Evolutionary conservation across 2,888 invertebrate genomes (phyloP).

Genomic region (Platycnemis pennipes): DNA sequence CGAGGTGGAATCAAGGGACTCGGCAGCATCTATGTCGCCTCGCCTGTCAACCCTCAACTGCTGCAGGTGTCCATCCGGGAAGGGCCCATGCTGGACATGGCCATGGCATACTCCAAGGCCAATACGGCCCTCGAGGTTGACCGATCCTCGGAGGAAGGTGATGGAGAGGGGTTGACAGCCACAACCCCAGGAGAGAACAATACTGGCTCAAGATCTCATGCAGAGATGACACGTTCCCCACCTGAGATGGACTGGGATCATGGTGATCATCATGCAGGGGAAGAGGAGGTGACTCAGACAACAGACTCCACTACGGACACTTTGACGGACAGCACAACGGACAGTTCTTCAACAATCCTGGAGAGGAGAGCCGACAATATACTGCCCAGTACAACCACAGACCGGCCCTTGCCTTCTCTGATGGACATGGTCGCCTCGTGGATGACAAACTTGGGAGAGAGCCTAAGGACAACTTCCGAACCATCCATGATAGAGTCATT

Average conservation of each 20-base stretch:
- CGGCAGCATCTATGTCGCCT: slow-evolving; percentile 49
- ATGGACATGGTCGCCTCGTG: not conserved
- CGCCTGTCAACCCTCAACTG: slow-evolving; percentile 51
- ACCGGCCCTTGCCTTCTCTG: not conserved
- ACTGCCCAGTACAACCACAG: not conserved
- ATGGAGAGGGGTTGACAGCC: not conserved
- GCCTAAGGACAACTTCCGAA: not conserved
- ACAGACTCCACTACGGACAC: not conserved
- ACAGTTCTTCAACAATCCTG: not conserved
- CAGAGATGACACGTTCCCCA: not conserved
- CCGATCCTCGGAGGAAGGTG: not conserved
- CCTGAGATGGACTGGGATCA: not conserved
- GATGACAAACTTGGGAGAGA: not conserved
- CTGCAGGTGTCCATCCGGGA: slow-evolving; percentile 42
- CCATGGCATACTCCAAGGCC: slow-evolving; percentile 40
- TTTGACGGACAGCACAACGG: not conserved
- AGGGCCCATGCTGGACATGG: slow-evolving; percentile 42
- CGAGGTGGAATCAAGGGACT: slow-evolving; percentile 49
- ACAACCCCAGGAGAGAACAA: not conserved
- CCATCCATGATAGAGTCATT: slow-evolving; percentile 31
- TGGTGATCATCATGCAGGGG: not conserved
- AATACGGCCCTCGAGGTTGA: not conserved
- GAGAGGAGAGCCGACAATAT: not conserved
- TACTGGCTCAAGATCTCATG: not conserved
- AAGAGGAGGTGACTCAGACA: not conserved